Percentiles rank a stretch among this genome's conserved stretches.
Conservation (phyloP, 1,140 invertebrate genomes). For the Pemphigus obesinymphae region DNA sequence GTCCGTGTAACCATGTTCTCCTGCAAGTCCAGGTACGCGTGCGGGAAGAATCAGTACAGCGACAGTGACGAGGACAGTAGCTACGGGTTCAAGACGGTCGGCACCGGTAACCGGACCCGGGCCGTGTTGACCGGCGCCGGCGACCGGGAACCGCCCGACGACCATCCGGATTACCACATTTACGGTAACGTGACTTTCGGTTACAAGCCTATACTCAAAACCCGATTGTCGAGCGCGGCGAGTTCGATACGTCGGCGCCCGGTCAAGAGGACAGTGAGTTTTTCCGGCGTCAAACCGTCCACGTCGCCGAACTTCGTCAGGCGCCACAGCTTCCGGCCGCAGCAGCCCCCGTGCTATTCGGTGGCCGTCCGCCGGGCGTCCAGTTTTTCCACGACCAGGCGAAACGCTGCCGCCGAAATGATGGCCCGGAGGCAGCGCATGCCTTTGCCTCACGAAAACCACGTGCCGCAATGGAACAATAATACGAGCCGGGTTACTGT, state of each 20-base stretch:
- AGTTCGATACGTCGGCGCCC: neutral
- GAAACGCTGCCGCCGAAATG: neutral
- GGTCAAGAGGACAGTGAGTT: conserved; percentile 25
- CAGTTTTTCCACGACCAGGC: conserved; percentile 34
- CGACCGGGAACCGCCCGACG: neutral
- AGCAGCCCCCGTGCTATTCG: conserved; percentile 21
- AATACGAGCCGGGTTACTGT: neutral
- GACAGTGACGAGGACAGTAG: conserved; percentile 33
- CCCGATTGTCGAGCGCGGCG: neutral
- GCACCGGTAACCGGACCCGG: neutral
- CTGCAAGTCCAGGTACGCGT: conserved; percentile 25
- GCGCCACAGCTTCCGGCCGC: neutral
- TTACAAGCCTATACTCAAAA: conserved; percentile 30
- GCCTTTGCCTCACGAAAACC: conserved; percentile 8
- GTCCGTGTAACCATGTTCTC: conserved; percentile 25
- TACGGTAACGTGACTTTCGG: conserved; percentile 34
- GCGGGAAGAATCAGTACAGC: conserved; percentile 17
- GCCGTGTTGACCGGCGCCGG: neutral
- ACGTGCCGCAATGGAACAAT: neutral
- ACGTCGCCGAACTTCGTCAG: neutral
- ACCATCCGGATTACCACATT: neutral
- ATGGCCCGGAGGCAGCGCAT: conserved; percentile 1
- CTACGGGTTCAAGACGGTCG: neutral
- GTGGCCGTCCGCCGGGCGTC: conserved; percentile 36
- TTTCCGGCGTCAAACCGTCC: conserved; percentile 11